Percentiles rank a stretch among this genome's conserved stretches.
phyloP scores from a whole-genome alignment of 1,140 invertebrate species.

The Drosophila ananassae region DNA sequence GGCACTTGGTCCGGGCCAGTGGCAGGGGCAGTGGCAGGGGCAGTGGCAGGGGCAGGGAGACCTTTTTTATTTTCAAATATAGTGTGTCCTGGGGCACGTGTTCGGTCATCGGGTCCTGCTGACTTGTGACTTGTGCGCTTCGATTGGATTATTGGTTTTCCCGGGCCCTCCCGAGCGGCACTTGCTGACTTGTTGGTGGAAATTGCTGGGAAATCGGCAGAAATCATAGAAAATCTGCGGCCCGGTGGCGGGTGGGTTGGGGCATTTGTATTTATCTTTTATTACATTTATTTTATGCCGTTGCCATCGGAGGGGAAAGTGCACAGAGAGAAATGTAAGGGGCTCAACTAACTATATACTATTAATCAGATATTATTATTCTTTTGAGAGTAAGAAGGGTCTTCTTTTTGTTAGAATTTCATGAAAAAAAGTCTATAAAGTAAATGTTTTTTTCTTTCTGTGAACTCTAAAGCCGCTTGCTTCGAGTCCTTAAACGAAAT shows the following conservation, averaged over 20 bases:
- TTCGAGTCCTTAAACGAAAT: conserved; percentile 69
- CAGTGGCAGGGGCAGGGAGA: neutral
- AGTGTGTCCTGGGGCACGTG: conserved; percentile 33
- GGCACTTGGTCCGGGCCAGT: conserved; percentile 46
- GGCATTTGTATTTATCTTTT: conserved; percentile 44
- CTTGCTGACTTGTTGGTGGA: conserved; percentile 22
- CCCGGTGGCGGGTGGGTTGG: neutral
- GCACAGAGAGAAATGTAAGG: neutral
- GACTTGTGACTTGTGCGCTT: conserved; percentile 15
- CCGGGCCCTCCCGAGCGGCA: conserved; percentile 30
- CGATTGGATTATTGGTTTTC: conserved; percentile 30
- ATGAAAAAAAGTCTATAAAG: neutral
- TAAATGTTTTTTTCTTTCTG: conserved; percentile 8
- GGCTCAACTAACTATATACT: no score
- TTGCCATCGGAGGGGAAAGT: neutral
- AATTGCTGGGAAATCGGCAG: neutral
- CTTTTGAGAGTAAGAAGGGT: no score
- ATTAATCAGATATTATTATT: no score
- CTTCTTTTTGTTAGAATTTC: neutral
- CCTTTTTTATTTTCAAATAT: conserved; percentile 1
- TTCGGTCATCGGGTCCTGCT: conserved; percentile 25
- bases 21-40: conserved; percentile 9
- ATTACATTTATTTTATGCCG: conserved; percentile 60
- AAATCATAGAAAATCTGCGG: conserved; percentile 11
- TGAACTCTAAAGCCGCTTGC: conserved; percentile 14